Base-by-base conservation (phyloP, 2,113 vertebrate species). In the Tauraco erythrolophus region DNA sequence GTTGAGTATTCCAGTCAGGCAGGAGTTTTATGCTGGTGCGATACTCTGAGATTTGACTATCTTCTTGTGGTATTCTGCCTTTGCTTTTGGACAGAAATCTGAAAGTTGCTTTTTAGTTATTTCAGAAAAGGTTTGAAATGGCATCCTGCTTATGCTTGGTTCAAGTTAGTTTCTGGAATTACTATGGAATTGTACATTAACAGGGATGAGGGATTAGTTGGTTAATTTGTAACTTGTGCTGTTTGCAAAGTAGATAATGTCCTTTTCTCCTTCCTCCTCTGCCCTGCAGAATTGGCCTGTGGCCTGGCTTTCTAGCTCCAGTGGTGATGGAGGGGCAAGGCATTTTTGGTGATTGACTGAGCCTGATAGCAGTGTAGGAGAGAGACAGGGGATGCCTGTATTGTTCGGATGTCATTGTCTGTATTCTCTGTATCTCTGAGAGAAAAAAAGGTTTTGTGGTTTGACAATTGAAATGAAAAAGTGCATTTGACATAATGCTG, bases 141-240 rank as follows among this genome's bases (percentile, higher is more conserved):
- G 33, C 48, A n/a, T 89, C 70, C 56, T 81, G 41, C 54, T 86
- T 78, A 35, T 87, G 90, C 83, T 84, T 84, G 89, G 83, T 64
- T 92, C 97, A 94, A 57, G 46, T 94, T 87, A 48, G 35, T 93
- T 95, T 95, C 81, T 97, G 94, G 94, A 97, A 76, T 97, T 94
- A 87, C 92, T 69, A 89, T 68, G 56, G 50, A 97, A 97, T 97
- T 98, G 95, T 97, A 98, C 95, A 97, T 98, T 98, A 98, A 98
- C 98, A 92, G 97, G 51, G 83, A 84, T 91, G 93, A 96, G 90
- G 95, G 96, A 97, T 97, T 94, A 89, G 82, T 39, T 79, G 96
- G 98, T 98, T 98, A 98, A 98, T 98, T 70, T 97, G 25, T 98
- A 98, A 98, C 97, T 96, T 94, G 15, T 88, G 72, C 89, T 97